These are phyloP conservation scores for Tupaia chinensis DNA, from an alignment of 2,113 vertebrate genomes.

Conservation along the genomic window DNA sequence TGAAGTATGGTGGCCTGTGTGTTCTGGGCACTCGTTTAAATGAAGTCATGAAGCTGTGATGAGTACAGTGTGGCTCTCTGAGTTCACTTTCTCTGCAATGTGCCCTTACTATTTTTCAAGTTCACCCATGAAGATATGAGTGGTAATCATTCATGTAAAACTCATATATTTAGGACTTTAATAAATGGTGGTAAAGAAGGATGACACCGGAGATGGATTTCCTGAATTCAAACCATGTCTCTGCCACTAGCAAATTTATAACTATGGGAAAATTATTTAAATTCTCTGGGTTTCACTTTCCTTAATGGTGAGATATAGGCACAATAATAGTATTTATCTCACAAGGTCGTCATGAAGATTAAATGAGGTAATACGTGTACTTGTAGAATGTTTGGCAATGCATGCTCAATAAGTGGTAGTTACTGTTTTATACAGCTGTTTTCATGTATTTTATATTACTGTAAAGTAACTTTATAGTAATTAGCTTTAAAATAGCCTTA, in stretches of 20 bases:
- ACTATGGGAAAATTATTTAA: neutral
- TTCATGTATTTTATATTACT: neutral
- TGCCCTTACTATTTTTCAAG: neutral
- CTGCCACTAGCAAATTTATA: neutral
- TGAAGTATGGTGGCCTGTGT: neutral
- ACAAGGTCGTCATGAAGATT: neutral
- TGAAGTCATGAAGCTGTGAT: neutral
- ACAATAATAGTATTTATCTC: neutral
- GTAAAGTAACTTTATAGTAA: conserved; percentile 17
- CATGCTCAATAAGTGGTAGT: neutral
- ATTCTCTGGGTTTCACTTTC: neutral
- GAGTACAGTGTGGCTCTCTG: neutral
- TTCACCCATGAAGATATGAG: neutral
- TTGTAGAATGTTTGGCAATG: conserved; percentile 42
- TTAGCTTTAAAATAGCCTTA: conserved; percentile 4
- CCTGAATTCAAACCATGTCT: neutral
- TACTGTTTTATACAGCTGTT: conserved; percentile 37
- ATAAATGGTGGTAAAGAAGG: neutral
- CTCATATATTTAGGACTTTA: neutral
- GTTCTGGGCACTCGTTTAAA: neutral
- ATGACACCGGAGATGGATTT: neutral
- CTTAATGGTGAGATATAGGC: neutral
- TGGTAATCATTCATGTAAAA: neutral
- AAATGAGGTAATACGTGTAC: conserved; percentile 27
- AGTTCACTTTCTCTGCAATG: neutral